Evolutionary conservation across 1,140 invertebrate species (phyloP).

Genomic region (Idris sp.): DNA sequence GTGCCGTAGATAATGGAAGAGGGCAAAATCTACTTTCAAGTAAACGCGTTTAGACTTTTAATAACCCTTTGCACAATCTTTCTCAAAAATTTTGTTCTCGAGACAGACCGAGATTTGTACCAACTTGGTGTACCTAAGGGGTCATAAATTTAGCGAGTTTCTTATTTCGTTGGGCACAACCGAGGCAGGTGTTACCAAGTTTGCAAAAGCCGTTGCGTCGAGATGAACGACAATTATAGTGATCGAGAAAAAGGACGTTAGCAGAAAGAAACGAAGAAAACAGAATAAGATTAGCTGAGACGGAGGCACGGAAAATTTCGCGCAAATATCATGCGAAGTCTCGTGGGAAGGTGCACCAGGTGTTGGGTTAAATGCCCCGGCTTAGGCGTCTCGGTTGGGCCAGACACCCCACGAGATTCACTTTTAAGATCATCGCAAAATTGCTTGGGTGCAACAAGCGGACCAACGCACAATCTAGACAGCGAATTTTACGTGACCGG

Average conservation of each 20-base stretch:
- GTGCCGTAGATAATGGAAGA: too few species aligned
- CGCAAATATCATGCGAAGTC: slow-evolving; percentile 75
- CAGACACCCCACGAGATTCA: too few species aligned
- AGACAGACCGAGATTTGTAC: slow-evolving; percentile 36
- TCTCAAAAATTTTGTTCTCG: slow-evolving; percentile 27
- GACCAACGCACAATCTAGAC: too few species aligned
- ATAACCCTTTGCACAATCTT: slow-evolving; percentile 31
- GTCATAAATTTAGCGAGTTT: slow-evolving; percentile 62
- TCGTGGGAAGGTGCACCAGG: slow-evolving; percentile 76
- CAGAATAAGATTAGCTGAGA: slow-evolving; percentile 62
- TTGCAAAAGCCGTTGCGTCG: slow-evolving; percentile 41
- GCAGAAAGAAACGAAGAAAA: slow-evolving; percentile 31
- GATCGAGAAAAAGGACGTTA: slow-evolving; percentile 42
- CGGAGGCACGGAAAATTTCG: too few species aligned
- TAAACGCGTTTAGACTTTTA: too few species aligned
- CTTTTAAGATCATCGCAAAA: too few species aligned
- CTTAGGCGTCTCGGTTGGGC: slow-evolving; percentile 73
- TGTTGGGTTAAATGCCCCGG: slow-evolving; percentile 75
- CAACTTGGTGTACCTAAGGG: slow-evolving; percentile 17
- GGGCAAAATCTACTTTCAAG: too few species aligned
- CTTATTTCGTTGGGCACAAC: slow-evolving; percentile 36
- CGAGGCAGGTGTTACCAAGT: slow-evolving; percentile 53
- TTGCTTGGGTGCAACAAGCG: too few species aligned
- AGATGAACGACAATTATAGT: slow-evolving; percentile 59
- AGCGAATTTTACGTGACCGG: slow-evolving; percentile 73